Conservation (phyloP, 2,113 vertebrate genomes). For the Melospiza georgiana region DNA sequence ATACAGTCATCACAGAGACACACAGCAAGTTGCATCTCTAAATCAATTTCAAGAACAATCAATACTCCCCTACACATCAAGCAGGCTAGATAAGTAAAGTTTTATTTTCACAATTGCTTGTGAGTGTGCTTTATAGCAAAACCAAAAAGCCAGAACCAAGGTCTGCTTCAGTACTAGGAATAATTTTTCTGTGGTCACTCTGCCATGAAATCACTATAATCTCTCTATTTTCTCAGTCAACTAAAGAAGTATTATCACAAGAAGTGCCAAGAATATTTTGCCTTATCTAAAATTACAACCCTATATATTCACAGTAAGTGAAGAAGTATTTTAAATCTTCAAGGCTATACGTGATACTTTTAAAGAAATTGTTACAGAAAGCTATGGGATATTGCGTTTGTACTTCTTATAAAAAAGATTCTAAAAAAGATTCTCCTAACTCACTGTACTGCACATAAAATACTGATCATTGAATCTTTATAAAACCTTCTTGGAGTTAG, state of each 20-base stretch:
- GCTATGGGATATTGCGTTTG: not conserved
- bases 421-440: too few species aligned
- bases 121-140: not conserved
- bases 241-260: not conserved
- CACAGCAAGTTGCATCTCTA: not conserved
- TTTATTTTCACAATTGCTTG: not conserved
- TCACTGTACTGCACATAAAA: not conserved
- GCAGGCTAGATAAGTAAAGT: not conserved
- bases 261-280: slow-evolving; percentile 6
- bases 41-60: not conserved
- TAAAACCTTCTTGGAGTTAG: not conserved
- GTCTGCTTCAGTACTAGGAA: not conserved
- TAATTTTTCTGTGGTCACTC: not conserved
- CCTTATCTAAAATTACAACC: slow-evolving; percentile 32
- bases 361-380: not conserved
- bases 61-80: not conserved
- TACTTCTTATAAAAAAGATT: not conserved
- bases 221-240: slow-evolving; percentile 1
- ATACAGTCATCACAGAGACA: not conserved
- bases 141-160: not conserved
- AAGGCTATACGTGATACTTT: not conserved
- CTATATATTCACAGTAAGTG: not conserved
- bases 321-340: not conserved
- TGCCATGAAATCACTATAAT: slow-evolving; percentile 23
- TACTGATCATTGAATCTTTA: not conserved